These are phyloP conservation scores for Lordiphosa clarofinis DNA, from an alignment of 1,140 invertebrate genomes.

Conservation along the genomic window DNA sequence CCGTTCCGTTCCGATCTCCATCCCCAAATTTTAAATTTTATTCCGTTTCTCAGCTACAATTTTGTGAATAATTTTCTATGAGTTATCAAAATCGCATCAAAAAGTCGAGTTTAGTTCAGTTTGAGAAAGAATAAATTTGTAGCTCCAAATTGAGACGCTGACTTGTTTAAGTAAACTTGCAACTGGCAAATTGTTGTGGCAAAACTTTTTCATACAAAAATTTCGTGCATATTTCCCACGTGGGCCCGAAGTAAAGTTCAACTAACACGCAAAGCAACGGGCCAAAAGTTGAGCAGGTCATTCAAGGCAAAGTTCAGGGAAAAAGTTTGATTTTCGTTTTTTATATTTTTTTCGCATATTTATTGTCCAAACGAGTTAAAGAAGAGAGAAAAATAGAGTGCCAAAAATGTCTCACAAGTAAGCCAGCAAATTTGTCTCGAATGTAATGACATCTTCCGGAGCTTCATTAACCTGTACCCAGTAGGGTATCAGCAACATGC, in stretches of 20 bases:
- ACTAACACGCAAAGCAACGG: slow-evolving; percentile 13
- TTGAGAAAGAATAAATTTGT: no score
- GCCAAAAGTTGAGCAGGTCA: neutral
- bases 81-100: no score
- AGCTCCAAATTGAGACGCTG: no score
- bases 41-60: no score
- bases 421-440: slow-evolving; percentile 27
- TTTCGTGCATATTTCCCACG: slow-evolving; percentile 46
- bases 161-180: neutral
- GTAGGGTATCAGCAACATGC: slow-evolving; percentile 3
- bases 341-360: slow-evolving; percentile 2
- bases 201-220: slow-evolving; percentile 15
- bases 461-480: slow-evolving; percentile 17
- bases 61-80: no score
- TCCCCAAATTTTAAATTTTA: no score
- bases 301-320: slow-evolving; percentile 3
- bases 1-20: no score
- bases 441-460: slow-evolving; percentile 22
- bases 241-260: slow-evolving; percentile 32
- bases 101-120: no score
- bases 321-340: slow-evolving; percentile 2
- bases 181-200: slow-evolving; percentile 1
- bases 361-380: slow-evolving; percentile 3
- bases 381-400: neutral
- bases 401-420: neutral